phyloP scores from a whole-genome alignment of 2,113 vertebrate species.

The Scomber scombrus region DNA sequence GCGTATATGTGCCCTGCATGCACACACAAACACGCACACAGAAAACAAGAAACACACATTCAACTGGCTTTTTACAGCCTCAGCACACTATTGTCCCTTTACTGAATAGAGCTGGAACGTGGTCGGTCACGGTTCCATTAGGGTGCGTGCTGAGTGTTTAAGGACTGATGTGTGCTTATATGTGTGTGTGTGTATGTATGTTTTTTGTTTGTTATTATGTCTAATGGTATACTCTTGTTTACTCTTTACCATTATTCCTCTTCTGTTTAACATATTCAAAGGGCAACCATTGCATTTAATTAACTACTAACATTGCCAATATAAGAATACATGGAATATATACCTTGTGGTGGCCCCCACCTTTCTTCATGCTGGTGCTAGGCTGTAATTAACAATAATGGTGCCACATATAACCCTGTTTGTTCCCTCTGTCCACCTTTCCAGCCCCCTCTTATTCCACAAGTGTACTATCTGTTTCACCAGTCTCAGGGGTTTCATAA shows the following conservation, averaged over 20 bases:
- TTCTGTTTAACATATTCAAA: neutral
- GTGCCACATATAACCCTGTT: constrained; percentile 45
- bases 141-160: constrained; percentile 47
- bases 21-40: constrained; percentile 18
- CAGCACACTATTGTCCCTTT: constrained; percentile 78
- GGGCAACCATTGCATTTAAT: neutral
- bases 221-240: constrained; percentile 9
- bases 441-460: constrained; percentile 50
- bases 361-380: constrained; percentile 38
- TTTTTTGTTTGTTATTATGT: constrained; percentile 18
- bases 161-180: constrained; percentile 40
- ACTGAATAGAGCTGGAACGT: constrained; percentile 79
- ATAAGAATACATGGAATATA: neutral
- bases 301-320: neutral
- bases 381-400: constrained; percentile 62
- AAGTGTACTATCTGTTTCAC: constrained; percentile 55
- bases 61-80: constrained; percentile 77
- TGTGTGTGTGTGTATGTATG: constrained; percentile 16
- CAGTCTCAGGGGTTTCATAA: constrained; percentile 68
- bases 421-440: constrained; percentile 35
- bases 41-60: constrained; percentile 42
- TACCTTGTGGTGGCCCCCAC: neutral
- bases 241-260: neutral
- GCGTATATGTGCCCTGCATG: neutral
- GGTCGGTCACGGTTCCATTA: constrained; percentile 81